These are phyloP conservation scores for Phalloptychus januarius DNA, from an alignment of 2,797 vertebrate genomes.

Conservation along the genomic window DNA sequence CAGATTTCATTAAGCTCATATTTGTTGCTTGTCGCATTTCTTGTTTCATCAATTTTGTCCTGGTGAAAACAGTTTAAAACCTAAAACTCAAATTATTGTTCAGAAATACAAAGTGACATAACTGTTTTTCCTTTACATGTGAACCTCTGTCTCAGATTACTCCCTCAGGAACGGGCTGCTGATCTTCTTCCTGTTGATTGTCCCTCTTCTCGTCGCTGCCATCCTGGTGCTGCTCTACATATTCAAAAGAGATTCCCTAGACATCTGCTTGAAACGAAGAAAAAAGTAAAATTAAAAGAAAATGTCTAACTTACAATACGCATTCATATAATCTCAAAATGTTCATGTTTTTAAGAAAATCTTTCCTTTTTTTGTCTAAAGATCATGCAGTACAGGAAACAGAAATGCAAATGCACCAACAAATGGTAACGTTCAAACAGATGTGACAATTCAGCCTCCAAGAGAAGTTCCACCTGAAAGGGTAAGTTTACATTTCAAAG, in stretches of 20 bases:
- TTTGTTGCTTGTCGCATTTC: neutral
- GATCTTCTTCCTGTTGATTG: conserved; percentile 88
- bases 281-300: conserved; percentile 54
- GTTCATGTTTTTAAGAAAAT: neutral
- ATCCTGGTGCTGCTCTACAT: conserved; percentile 78
- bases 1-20: neutral
- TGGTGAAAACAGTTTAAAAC: neutral
- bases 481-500: conserved; percentile 48
- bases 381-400: conserved; percentile 50
- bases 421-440: conserved; percentile 24
- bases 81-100: neutral
- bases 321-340: neutral
- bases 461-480: conserved; percentile 22
- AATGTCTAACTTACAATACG: neutral
- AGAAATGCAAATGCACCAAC: conserved; percentile 17
- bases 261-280: conserved; percentile 60
- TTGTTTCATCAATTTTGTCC: neutral
- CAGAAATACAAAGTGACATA: neutral
- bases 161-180: conserved; percentile 88
- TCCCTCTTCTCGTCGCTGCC: conserved; percentile 77
- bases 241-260: conserved; percentile 74
- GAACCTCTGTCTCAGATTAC: conserved; percentile 75
- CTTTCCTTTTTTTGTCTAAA: conserved; percentile 45
- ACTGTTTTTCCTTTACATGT: neutral
- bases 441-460: conserved; percentile 17